Evolutionary conservation across 2,113 vertebrate species (phyloP), one percentile per base, ranked within the genome.

Genomic region (Hoplias malabaricus): DNA sequence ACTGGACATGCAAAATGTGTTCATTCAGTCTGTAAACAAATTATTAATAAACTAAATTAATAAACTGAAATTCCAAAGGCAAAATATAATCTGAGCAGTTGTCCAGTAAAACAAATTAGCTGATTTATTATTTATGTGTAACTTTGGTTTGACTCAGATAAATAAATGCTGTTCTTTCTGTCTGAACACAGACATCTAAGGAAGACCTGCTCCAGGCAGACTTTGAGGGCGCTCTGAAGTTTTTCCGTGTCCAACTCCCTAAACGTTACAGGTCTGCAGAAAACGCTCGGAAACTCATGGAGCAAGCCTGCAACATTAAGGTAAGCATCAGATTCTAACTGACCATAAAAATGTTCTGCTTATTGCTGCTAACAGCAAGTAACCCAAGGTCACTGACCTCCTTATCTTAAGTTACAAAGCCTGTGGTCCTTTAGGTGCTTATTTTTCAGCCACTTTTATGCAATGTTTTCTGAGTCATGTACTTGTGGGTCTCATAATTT

Each of bases 231-330:
- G 96, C 98, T 69, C 93, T 99, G 68, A 99, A 99, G 87, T 99
- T 99, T 91, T 99, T 99, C 89, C 93, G 98, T 82, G 97, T 99
- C 54, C 98, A 99, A 88, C 91, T 99, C 76, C 98, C 98, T 29
- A 99, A 99, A 86, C 95, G 97, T 69, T 99, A 99, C 92, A 92
- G 98, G 82, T 96, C 98, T 5, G 98, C 97, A 33, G 97, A 99
- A 88, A 99, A 99, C 75, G 98, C 98, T 23, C 93, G 96, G 67
- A 93, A 95, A 75, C 89, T 99, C 59, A 99, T 99, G 98, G 96
- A 99, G 82, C 97, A 98, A 80, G 98, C 98, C 79, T 99, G 98
- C 90, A 99, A 96, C 87, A 97, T 99, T 48, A 99, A 99, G 94
- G 98, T 99, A 93, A 87, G 85, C 10, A 36, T 8, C 33, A 43